A percentile compares a stretch with the other conserved stretches of the same genome.
Conservation (phyloP, 2,113 vertebrate genomes). For the Rhadina sibilatrix region DNA sequence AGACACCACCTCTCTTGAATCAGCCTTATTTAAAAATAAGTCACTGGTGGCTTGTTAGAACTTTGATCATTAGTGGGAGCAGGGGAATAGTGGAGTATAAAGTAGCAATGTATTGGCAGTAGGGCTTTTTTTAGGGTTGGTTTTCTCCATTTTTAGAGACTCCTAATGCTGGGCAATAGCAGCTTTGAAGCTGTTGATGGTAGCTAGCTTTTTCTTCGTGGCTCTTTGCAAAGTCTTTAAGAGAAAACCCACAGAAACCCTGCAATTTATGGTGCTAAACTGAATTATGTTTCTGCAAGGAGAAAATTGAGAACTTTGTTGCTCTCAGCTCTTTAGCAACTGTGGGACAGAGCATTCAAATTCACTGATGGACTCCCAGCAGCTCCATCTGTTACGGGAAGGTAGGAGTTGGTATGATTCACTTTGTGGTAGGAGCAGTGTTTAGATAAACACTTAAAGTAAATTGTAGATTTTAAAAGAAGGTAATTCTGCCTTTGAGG, state of each 20-base stretch:
- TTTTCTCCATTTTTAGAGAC: neutral
- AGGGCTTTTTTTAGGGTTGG: neutral
- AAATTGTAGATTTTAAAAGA: neutral
- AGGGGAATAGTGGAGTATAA: neutral
- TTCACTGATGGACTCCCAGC: neutral
- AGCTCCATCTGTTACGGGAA: constrained; percentile 51
- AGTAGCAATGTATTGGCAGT: neutral
- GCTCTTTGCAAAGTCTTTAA: neutral
- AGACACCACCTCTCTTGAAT: constrained; percentile 23
- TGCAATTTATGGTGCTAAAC: neutral
- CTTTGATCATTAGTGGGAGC: neutral
- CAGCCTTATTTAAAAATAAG: constrained; percentile 9
- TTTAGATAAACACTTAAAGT: neutral
- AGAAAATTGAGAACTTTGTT: neutral
- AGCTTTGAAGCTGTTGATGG: neutral
- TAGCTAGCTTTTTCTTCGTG: neutral
- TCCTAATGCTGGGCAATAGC: neutral
- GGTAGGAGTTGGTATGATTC: neutral
- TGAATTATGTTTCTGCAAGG: neutral
- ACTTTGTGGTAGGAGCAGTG: neutral
- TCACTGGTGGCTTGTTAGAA: neutral
- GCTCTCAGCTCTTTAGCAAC: neutral
- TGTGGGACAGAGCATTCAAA: neutral
- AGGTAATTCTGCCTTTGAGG: neutral
- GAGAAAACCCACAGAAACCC: neutral